phyloP scores from a whole-genome alignment of 1,140 invertebrate species.

The Vanessa tameamea region DNA sequence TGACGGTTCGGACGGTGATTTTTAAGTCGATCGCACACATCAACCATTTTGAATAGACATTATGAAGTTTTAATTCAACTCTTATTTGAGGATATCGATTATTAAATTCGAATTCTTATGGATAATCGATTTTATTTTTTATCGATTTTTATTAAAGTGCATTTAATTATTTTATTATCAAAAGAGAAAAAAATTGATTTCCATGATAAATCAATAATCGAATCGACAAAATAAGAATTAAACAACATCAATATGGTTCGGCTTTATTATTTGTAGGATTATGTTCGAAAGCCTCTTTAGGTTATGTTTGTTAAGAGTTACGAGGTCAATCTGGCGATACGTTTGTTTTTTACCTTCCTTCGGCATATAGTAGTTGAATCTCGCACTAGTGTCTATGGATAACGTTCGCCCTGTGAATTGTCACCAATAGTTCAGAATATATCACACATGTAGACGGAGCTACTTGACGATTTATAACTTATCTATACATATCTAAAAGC shows the following conservation, averaged over 20 bases:
- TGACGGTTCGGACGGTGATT: not conserved
- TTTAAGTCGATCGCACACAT: not conserved
- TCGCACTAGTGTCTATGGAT: conserved; percentile 73
- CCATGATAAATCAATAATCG: conserved; percentile 1
- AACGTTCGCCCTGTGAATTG: conserved; percentile 75
- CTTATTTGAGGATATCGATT: conserved; percentile 24
- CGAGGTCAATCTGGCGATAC: conserved; percentile 64
- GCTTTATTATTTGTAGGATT: conserved; percentile 57
- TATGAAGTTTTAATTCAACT: conserved; percentile 29
- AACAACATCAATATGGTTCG: conserved; percentile 30
- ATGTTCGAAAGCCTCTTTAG: conserved; percentile 73
- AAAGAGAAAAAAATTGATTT: not conserved
- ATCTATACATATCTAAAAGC: not conserved
- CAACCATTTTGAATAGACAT: conserved; percentile 26
- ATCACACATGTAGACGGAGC: not conserved
- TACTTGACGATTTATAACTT: conserved; percentile 3
- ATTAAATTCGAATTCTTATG: not conserved
- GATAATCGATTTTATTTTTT: not conserved
- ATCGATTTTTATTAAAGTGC: too few relatives aligned
- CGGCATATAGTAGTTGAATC: conserved; percentile 75
- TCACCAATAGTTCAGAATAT: conserved; percentile 55
- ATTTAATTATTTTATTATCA: too few relatives aligned
- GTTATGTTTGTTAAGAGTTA: conserved; percentile 74
- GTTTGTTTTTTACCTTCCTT: conserved; percentile 72
- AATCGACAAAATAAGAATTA: conserved; percentile 33